phyloP scores from a whole-genome alignment of 1,140 invertebrate genomes.

The Cydia strobilella region DNA sequence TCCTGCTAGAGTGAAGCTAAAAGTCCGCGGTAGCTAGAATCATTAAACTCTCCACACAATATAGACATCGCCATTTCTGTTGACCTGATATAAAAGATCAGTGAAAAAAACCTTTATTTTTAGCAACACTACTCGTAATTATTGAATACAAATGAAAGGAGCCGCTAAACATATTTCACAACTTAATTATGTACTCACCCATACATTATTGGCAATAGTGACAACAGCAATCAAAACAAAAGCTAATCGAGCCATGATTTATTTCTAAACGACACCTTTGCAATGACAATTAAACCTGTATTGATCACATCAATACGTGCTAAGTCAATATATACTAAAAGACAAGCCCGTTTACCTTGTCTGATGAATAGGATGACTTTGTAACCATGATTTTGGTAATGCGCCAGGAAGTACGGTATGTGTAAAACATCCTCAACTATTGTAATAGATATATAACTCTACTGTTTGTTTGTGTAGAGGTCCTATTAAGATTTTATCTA shows the following conservation, averaged over 20 bases:
- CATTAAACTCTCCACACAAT: not conserved
- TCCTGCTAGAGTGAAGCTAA: not conserved
- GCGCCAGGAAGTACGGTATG: conserved; percentile 16
- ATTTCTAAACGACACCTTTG: not conserved
- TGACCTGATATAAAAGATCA: too few relatives aligned
- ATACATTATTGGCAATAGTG: not conserved
- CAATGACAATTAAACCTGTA: conserved; percentile 10
- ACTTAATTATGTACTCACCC: conserved; percentile 5
- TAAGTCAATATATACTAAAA: conserved; percentile 20
- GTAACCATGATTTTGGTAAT: conserved; percentile 10
- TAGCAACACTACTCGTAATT: not conserved
- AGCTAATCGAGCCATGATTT: not conserved
- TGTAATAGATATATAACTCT: not conserved
- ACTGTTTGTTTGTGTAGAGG: not conserved
- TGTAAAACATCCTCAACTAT: conserved; percentile 20
- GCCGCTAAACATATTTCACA: not conserved
- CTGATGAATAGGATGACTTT: conserved; percentile 22
- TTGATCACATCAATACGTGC: not conserved
- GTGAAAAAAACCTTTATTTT: too few relatives aligned
- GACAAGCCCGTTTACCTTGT: conserved; percentile 16
- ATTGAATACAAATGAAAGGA: not conserved
- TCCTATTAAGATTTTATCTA: not conserved
- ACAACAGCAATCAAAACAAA: conserved; percentile 14
- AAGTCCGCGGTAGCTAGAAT: not conserved
- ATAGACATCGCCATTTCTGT: too few relatives aligned